Percentiles rank a stretch among this genome's conserved stretches.
These are phyloP conservation scores for Crotalus helleri DNA, from an alignment of 2,113 vertebrate genomes.

Conservation along the genomic window DNA sequence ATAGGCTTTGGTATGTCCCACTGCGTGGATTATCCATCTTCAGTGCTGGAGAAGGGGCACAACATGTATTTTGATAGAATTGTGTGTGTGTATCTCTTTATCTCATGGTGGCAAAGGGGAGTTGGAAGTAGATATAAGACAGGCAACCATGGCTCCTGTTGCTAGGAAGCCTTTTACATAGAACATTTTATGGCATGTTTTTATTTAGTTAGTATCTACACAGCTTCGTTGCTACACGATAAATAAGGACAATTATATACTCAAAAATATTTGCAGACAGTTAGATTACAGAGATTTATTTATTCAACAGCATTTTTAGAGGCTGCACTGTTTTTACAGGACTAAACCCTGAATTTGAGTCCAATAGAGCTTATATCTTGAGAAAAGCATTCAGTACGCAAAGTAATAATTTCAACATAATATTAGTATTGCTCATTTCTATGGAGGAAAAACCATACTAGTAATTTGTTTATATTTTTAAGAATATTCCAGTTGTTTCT, in stretches of 20 bases:
- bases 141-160: background rate
- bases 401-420: background rate
- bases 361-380: background rate
- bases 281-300: background rate
- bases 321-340: background rate
- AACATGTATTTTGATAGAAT: slow-evolving; percentile 3
- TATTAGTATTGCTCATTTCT: background rate
- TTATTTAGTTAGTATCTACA: background rate
- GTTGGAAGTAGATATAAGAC: background rate
- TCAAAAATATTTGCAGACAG: background rate
- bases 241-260: background rate
- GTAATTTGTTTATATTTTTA: background rate
- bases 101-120: slow-evolving; percentile 18
- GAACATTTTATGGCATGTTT: background rate
- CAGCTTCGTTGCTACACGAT: background rate
- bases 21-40: no score
- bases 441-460: background rate
- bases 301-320: background rate
- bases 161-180: background rate
- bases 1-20: no score
- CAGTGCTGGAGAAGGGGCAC: no score
- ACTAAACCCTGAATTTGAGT: background rate
- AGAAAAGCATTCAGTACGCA: background rate
- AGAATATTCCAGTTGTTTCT: slow-evolving; percentile 17
- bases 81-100: background rate